These are phyloP conservation scores for Mugil cephalus DNA, from an alignment of 2,113 vertebrate genomes.

Conservation along the genomic window DNA sequence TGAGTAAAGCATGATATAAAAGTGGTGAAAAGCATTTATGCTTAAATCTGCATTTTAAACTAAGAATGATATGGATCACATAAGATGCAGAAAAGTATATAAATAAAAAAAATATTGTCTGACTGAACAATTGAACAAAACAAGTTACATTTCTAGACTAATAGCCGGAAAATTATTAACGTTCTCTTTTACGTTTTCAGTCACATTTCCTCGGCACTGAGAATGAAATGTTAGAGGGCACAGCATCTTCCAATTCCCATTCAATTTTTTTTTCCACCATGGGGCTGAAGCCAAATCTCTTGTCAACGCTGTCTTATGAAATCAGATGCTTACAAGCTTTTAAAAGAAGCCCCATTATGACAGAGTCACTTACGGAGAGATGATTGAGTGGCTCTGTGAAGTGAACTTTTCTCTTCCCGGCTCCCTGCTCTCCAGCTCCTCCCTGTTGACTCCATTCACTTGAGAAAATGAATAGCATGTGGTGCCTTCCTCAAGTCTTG, in stretches of 20 bases:
- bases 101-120: too few relatives aligned
- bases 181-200: not conserved
- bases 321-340: conserved; percentile 76
- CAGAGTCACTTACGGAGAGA: conserved; percentile 74
- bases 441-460: conserved; percentile 64
- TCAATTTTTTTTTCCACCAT: not conserved
- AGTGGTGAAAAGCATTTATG: too few relatives aligned
- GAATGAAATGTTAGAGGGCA: not conserved
- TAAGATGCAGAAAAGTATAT: too few relatives aligned
- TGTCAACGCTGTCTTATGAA: conserved; percentile 67
- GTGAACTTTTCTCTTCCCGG: conserved; percentile 69
- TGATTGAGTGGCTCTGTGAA: conserved; percentile 72
- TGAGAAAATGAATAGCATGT: conserved; percentile 78
- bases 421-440: conserved; percentile 58
- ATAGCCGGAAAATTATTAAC: not conserved
- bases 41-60: too few relatives aligned
- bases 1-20: too few relatives aligned
- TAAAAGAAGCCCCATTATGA: conserved; percentile 74
- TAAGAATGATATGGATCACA: too few relatives aligned
- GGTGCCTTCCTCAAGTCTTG: conserved; percentile 69
- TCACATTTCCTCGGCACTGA: not conserved
- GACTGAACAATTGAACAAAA: not conserved
- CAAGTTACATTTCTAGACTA: not conserved
- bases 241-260: not conserved
- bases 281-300: conserved; percentile 39